A percentile compares a stretch with the other conserved stretches of the same genome.
These are phyloP conservation scores for Heliconius erato DNA, from an alignment of 2,888 invertebrate species.

Conservation along the genomic window DNA sequence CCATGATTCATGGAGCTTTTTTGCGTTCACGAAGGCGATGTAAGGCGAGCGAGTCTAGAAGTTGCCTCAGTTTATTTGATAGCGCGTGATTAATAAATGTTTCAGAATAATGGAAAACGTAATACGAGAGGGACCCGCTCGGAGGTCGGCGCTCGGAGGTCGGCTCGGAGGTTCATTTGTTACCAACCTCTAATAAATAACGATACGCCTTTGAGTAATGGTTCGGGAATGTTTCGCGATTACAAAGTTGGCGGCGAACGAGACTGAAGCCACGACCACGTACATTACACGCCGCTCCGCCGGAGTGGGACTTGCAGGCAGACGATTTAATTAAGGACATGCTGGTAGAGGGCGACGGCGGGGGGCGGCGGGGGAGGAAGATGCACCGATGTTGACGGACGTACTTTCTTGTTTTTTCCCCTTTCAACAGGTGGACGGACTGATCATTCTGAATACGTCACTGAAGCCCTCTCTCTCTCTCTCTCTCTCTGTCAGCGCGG, in stretches of 20 bases:
- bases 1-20: constrained; percentile 4
- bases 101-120: constrained; percentile 54
- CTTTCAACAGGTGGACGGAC: constrained; percentile 15
- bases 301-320: constrained; percentile 54
- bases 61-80: constrained; percentile 37
- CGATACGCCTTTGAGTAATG: constrained; percentile 57
- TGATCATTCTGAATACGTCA: constrained; percentile 42
- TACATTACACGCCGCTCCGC: constrained; percentile 36
- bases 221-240: constrained; percentile 60
- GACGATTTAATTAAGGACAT: constrained; percentile 67
- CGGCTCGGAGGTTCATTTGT: constrained; percentile 54
- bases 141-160: not conserved
- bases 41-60: constrained; percentile 17
- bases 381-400: constrained; percentile 50
- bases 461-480: not conserved
- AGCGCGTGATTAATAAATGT: constrained; percentile 49
- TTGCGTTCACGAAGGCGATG: not conserved
- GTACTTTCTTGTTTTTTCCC: constrained; percentile 54
- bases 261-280: constrained; percentile 39
- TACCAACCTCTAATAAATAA: constrained; percentile 54
- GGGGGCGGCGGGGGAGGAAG: constrained; percentile 49
- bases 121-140: constrained; percentile 43
- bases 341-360: constrained; percentile 49
- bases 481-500: constrained; percentile 30
- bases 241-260: constrained; percentile 53